Evolutionary conservation across 2,797 vertebrate species (phyloP), one percentile per base, ranked within the genome.

Genomic region (Phylloscopus collybita): DNA sequence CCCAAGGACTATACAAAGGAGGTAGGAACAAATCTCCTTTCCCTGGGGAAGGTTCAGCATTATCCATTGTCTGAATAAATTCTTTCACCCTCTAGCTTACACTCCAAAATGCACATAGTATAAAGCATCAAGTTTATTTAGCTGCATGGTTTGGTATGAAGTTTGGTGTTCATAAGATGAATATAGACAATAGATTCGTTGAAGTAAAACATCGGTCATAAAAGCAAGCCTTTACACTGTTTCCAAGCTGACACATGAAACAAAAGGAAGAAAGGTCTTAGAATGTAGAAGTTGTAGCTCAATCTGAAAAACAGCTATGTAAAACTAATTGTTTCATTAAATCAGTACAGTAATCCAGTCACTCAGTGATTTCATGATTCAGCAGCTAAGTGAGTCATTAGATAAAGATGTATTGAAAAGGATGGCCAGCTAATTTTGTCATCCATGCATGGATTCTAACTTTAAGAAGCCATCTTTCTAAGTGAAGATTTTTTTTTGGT

Each of bases 1-100:
- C 97, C 87, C 36, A 99, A 99, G 97, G 99, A 99, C 86, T 99
- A 99, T 93, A 98, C 94, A 0, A 98, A 98, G 10, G 97, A 99
- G 9, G 99, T 99, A 97, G 97, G 98, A 83, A 16, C 49, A 49
- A 88, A 80, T 25, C 29, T 8, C 29, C 21, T 2, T 66, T 84
- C 30, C 29, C 11, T 19, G 29, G 12, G 16, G 34, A 70, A 64
- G 32, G 30, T 78, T 89, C 62, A 78, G 13, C 21, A 6, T 83
- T 93, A 79, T 27, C 26, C 23, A 40, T 0, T 71, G 30, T n/a
- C 40, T 69, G 65, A 66, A 61, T 65, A 80, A 82, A 80, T 73
- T 30, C 19, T 78, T 76, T 72, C 36, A 92, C 20, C n/a, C 69
- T 61, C 17, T 65, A 71, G 6, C 21, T 87, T 73, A 40, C n/a